phyloP scores from a whole-genome alignment of 2,797 vertebrate species.

The Triplophysa yarkandensis region DNA sequence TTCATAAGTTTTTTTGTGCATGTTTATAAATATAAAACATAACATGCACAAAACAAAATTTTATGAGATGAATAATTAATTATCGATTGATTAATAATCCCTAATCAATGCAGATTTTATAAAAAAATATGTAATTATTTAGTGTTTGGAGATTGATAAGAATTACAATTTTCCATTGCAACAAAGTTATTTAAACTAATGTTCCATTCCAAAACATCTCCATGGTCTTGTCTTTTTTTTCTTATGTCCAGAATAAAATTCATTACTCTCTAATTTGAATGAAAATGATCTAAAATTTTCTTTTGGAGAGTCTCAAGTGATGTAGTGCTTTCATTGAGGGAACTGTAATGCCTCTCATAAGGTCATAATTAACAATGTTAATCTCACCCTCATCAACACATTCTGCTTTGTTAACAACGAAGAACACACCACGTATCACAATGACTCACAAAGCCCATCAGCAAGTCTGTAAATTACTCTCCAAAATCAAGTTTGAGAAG shows the following conservation, averaged over 20 bases:
- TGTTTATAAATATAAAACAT: too few species aligned
- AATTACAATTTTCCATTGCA: too few species aligned
- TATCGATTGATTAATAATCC: too few species aligned
- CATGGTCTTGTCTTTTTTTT: neutral
- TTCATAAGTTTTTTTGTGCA: too few species aligned
- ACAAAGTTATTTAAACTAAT: neutral
- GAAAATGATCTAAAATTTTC: neutral
- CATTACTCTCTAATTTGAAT: neutral
- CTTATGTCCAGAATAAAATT: neutral
- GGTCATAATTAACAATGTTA: slow-evolving; percentile 28
- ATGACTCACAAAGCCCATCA: slow-evolving; percentile 55
- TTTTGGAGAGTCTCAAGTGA: neutral
- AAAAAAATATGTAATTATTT: too few species aligned
- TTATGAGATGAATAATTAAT: too few species aligned
- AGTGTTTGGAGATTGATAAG: too few species aligned
- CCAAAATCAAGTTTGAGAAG: slow-evolving; percentile 65
- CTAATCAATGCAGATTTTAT: too few species aligned
- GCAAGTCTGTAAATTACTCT: slow-evolving; percentile 58
- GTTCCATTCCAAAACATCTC: neutral
- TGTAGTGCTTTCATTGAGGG: neutral
- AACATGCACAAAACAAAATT: too few species aligned
- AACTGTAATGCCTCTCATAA: slow-evolving; percentile 12
- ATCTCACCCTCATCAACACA: slow-evolving; percentile 26
- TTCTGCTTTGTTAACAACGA: slow-evolving; percentile 52
- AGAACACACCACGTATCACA: slow-evolving; percentile 52